These are phyloP conservation scores for Nephrotoma guestfalica DNA, from an alignment of 2,888 invertebrate species.

Conservation along the genomic window DNA sequence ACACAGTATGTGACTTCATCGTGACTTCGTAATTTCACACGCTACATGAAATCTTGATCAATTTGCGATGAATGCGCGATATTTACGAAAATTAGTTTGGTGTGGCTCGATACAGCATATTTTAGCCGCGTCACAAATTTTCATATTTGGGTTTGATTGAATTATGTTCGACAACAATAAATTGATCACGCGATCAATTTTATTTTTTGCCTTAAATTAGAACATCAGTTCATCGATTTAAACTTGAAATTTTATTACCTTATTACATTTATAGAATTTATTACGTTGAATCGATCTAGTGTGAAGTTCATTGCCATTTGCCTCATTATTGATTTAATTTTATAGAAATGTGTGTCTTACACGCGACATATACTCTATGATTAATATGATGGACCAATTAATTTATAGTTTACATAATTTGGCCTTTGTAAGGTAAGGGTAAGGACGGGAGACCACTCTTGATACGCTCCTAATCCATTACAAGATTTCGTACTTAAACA, in stretches of 20 bases:
- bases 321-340: too few species aligned
- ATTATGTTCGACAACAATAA: not conserved
- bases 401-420: too few species aligned
- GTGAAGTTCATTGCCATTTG: not conserved
- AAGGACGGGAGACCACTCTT: too few species aligned
- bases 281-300: not conserved
- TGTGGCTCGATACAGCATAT: not conserved
- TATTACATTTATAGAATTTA: not conserved
- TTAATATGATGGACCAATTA: too few species aligned
- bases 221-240: not conserved
- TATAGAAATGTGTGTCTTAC: too few species aligned
- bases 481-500: too few species aligned
- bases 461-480: too few species aligned
- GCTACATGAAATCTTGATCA: not conserved
- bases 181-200: not conserved
- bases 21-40: not conserved
- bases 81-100: not conserved
- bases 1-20: not conserved
- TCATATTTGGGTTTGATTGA: not conserved
- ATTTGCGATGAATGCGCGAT: not conserved
- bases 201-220: not conserved
- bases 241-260: not conserved
- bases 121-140: too few species aligned
- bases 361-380: too few species aligned
- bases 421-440: too few species aligned